A percentile compares a stretch with the other conserved stretches of the same genome.
Evolutionary conservation across 2,113 vertebrate species (phyloP).

Genomic region (Octodon degus): DNA sequence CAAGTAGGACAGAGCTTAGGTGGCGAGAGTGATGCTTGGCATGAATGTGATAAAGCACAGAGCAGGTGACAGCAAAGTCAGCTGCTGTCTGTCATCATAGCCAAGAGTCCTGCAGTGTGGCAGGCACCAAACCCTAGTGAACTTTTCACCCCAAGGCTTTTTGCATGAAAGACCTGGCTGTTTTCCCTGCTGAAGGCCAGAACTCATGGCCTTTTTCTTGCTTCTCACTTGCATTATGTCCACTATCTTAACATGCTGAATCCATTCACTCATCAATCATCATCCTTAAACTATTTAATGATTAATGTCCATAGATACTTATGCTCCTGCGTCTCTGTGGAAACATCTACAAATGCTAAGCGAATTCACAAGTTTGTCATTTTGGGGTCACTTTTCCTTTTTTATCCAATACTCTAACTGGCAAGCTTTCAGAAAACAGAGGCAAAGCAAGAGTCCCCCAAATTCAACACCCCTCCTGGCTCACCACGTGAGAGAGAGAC

Average conservation of each 20-base stretch:
- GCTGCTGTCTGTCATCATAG: background rate
- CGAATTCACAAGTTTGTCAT: background rate
- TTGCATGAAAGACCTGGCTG: background rate
- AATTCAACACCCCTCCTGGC: background rate
- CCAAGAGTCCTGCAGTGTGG: background rate
- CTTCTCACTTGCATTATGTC: background rate
- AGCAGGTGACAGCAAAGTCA: background rate
- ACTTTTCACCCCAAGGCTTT: background rate
- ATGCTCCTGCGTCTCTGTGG: background rate
- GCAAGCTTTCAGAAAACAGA: background rate
- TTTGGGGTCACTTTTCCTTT: background rate
- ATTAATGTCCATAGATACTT: background rate
- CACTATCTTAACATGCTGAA: fast-evolving
- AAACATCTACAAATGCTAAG: background rate
- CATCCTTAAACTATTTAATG: background rate
- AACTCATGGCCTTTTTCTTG: background rate
- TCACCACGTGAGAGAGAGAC: background rate
- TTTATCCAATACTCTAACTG: background rate
- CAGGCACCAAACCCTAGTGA: background rate
- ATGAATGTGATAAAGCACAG: background rate
- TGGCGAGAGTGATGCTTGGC: background rate
- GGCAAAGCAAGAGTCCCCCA: background rate
- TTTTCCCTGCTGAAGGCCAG: background rate
- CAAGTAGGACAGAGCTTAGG: background rate
- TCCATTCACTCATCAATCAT: background rate